A percentile compares a stretch with the other conserved stretches of the same genome.
Conservation (phyloP, 2,797 vertebrate species). For the Crocidura indochinensis region DNA sequence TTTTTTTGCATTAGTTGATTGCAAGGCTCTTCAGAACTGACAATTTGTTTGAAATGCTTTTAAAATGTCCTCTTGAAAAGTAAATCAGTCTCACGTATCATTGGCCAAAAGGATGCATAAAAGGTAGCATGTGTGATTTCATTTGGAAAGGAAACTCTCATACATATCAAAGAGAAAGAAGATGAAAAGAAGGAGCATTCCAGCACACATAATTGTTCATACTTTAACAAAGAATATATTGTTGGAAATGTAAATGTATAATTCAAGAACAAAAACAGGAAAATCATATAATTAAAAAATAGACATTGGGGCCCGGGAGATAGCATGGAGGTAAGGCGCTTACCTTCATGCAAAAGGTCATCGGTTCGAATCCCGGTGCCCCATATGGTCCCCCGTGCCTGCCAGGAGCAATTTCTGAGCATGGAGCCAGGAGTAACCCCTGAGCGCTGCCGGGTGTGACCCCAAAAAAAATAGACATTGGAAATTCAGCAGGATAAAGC, state of each 20-base stretch:
- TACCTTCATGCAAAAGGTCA: no score
- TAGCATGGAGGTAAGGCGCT: no score
- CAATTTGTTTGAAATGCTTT: constrained; percentile 58
- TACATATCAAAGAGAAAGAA: background rate
- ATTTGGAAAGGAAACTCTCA: constrained; percentile 43
- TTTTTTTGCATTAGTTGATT: constrained; percentile 61
- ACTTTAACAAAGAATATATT: constrained; percentile 15
- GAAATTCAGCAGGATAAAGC: background rate
- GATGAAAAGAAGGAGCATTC: background rate
- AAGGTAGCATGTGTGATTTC: constrained; percentile 32
- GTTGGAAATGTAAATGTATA: no score
- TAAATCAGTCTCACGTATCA: constrained; percentile 42
- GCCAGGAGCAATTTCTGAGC: no score
- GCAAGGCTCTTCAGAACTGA: constrained; percentile 49
- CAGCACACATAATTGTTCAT: background rate
- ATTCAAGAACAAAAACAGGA: no score
- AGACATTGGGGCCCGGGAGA: no score
- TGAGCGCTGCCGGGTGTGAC: no score
- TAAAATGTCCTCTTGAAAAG: constrained; percentile 57
- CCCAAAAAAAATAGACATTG: background rate
- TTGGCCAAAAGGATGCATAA: constrained; percentile 51
- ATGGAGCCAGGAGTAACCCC: no score
- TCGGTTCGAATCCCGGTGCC: no score
- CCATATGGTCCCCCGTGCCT: no score
- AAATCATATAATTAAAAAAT: background rate